Evolutionary conservation across 2,797 vertebrate species (phyloP).

Genomic region (Pseudochromis fuscus): DNA sequence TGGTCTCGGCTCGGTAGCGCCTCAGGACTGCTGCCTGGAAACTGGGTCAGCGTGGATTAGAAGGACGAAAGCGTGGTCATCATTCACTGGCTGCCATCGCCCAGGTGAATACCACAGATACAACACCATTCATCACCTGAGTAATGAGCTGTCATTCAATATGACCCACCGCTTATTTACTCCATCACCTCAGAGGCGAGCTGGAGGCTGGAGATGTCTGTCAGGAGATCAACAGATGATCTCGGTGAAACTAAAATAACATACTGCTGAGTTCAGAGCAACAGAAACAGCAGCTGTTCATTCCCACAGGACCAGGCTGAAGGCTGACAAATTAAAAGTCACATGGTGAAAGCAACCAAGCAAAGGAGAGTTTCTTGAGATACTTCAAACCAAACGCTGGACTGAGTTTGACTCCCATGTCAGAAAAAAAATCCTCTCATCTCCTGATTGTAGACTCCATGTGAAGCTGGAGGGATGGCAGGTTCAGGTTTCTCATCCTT

Average conservation of each 20-base stretch:
- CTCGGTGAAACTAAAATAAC: slow-evolving; percentile 37
- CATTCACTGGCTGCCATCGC: neutral
- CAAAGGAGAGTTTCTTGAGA: neutral
- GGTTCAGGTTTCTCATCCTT: slow-evolving; percentile 18
- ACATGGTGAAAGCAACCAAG: neutral
- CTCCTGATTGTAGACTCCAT: slow-evolving; percentile 52
- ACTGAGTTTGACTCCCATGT: slow-evolving; percentile 8
- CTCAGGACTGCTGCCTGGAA: slow-evolving; percentile 28
- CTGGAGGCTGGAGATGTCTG: neutral
- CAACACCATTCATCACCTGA: neutral
- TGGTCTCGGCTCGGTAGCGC: slow-evolving; percentile 27
- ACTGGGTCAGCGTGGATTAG: slow-evolving; percentile 9
- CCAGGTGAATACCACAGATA: neutral
- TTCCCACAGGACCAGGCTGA: slow-evolving; percentile 22
- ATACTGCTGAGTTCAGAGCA: slow-evolving; percentile 24
- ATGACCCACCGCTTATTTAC: neutral
- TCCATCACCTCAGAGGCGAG: slow-evolving; percentile 8
- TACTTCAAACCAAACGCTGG: slow-evolving; percentile 12
- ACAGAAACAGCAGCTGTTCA: slow-evolving; percentile 42
- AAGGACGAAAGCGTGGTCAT: slow-evolving; percentile 22
- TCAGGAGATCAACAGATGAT: slow-evolving; percentile 28
- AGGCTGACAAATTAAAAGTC: neutral
- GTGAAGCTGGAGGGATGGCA: slow-evolving; percentile 18
- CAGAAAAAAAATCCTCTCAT: slow-evolving; percentile 9
- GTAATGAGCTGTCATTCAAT: neutral